phyloP scores from a whole-genome alignment of 2,797 vertebrate species.

The Halcyon badia region DNA sequence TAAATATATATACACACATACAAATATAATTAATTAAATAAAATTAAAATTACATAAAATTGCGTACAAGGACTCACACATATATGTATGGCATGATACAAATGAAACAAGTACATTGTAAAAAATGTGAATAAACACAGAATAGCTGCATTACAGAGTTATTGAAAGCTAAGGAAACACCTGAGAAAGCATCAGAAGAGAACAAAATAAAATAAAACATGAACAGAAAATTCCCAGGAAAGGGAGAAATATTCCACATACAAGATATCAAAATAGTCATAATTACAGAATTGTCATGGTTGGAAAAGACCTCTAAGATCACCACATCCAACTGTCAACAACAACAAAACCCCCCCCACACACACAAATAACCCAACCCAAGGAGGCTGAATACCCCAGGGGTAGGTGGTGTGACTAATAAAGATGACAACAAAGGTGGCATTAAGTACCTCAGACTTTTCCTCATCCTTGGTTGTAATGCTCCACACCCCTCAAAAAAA shows the following conservation, averaged over 20 bases:
- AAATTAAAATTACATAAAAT: background rate
- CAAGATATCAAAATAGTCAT: background rate
- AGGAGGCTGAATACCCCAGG: too few species aligned
- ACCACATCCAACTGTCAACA: too few species aligned
- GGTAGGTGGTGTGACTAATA: too few species aligned
- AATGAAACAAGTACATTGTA: background rate
- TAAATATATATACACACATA: background rate
- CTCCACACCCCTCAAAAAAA: too few species aligned
- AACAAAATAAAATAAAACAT: background rate
- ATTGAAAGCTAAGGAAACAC: background rate
- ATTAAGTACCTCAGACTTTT: too few species aligned
- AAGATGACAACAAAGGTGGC: too few species aligned
- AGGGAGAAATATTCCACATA: background rate
- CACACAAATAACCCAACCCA: too few species aligned
- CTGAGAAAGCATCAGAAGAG: background rate
- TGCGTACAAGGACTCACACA: rapidly evolving
- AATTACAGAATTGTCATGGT: background rate
- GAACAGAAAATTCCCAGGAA: background rate
- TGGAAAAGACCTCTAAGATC: too few species aligned
- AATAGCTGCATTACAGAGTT: background rate
- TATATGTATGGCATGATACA: background rate
- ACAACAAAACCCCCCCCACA: too few species aligned
- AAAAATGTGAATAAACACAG: background rate
- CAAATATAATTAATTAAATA: background rate
- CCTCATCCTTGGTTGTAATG: too few species aligned